A percentile compares a stretch with the other conserved stretches of the same genome.
phyloP scores from a whole-genome alignment of 2,797 vertebrate species.

The Anguilla pacifica region DNA sequence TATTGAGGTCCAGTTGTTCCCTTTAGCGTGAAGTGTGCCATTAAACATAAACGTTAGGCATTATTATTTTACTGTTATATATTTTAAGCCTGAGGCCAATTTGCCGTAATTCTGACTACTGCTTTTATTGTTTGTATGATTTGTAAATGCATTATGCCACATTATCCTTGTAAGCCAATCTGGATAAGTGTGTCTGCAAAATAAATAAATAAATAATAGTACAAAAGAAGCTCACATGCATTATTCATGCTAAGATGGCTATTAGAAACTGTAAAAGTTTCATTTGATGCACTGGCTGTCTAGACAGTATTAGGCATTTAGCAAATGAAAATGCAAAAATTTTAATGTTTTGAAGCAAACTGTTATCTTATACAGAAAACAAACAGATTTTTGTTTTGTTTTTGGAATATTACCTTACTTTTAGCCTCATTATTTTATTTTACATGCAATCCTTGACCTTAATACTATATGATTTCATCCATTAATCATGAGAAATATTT shows the following conservation, averaged over 20 bases:
- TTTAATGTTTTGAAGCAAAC: neutral
- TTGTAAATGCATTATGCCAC: neutral
- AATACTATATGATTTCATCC: neutral
- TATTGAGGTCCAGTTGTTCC: neutral
- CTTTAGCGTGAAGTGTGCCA: neutral
- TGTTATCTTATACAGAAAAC: neutral
- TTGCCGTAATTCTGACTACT: neutral
- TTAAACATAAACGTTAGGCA: neutral
- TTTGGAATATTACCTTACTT: neutral
- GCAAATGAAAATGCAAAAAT: neutral
- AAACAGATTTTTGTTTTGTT: neutral
- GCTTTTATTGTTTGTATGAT: neutral
- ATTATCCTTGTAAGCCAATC: neutral
- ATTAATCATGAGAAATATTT: neutral
- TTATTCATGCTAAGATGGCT: slow-evolving; percentile 9
- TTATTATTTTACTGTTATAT: neutral
- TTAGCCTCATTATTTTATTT: neutral
- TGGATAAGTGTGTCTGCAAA: neutral
- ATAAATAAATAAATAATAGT: slow-evolving; percentile 15
- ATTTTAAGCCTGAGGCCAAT: neutral
- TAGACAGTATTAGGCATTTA: neutral
- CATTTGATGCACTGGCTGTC: neutral
- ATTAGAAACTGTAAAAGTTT: neutral
- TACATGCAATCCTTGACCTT: neutral
- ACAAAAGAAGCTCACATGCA: neutral